Percentiles rank a stretch among this genome's conserved stretches.
These are phyloP conservation scores for Chelmon rostratus DNA, from an alignment of 2,797 vertebrate genomes.

Conservation along the genomic window DNA sequence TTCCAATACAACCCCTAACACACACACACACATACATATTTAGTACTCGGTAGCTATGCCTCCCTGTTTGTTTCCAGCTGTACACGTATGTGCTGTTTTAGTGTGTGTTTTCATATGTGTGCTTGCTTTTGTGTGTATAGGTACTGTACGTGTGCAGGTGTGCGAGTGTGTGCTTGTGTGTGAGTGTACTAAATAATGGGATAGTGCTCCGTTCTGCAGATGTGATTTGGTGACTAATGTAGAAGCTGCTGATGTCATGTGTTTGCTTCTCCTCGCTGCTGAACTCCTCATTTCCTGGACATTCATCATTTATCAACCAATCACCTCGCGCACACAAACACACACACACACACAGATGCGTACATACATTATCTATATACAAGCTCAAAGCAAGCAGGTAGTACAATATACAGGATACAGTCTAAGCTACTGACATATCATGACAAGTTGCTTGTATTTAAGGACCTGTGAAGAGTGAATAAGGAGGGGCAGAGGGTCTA, in stretches of 20 bases:
- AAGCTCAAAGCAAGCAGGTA: conserved; percentile 25
- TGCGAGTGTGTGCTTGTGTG: conserved; percentile 6
- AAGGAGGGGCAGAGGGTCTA: neutral
- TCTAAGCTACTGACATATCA: conserved; percentile 34
- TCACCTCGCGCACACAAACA: conserved; percentile 24
- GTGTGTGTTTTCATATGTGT: neutral
- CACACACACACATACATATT: conserved; percentile 11
- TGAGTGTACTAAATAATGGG: conserved; percentile 48
- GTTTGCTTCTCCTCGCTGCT: conserved; percentile 53
- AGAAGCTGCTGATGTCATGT: conserved; percentile 76
- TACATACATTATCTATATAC: conserved; percentile 24
- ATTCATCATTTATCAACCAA: conserved; percentile 75
- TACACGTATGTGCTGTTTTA: conserved; percentile 7
- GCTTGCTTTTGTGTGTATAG: neutral
- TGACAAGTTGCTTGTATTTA: conserved; percentile 37
- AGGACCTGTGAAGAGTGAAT: conserved; percentile 9
- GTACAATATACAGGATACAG: conserved; percentile 28
- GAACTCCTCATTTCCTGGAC: conserved; percentile 74
- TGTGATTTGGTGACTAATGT: conserved; percentile 72
- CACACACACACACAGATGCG: neutral
- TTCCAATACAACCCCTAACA: conserved; percentile 38
- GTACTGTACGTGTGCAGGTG: neutral
- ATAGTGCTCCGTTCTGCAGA: conserved; percentile 58
- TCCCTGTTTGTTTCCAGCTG: conserved; percentile 45
- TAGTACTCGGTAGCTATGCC: conserved; percentile 18